These are phyloP conservation scores for Lindbergichthys nudifrons DNA, from an alignment of 2,797 vertebrate genomes.

Conservation along the genomic window DNA sequence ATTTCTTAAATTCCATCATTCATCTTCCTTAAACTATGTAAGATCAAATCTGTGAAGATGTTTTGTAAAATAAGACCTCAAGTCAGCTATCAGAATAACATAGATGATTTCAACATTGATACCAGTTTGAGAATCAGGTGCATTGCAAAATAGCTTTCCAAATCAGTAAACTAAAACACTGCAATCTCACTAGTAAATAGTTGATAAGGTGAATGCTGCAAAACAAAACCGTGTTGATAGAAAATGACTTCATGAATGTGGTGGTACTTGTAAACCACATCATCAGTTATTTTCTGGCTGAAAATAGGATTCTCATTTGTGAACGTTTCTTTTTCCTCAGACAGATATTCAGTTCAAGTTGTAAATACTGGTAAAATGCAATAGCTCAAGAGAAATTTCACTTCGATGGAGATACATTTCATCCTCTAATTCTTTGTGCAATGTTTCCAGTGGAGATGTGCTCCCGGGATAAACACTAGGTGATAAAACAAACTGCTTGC, in stretches of 20 bases:
- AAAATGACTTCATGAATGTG: slow-evolving; percentile 6
- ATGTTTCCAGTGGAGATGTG: slow-evolving; percentile 62
- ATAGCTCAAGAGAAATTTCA: slow-evolving; percentile 24
- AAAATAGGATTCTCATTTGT: slow-evolving; percentile 16
- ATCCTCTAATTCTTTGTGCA: slow-evolving; percentile 58
- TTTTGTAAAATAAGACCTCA: neutral
- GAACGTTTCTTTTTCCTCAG: neutral
- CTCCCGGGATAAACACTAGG: slow-evolving; percentile 76
- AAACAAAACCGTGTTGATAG: slow-evolving; percentile 26
- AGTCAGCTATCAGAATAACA: neutral
- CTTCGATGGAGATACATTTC: slow-evolving; percentile 67
- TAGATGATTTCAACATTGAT: neutral
- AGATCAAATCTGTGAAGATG: neutral
- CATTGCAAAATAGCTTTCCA: slow-evolving; percentile 9
- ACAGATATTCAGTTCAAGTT: slow-evolving; percentile 9
- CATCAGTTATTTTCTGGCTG: slow-evolving; percentile 22
- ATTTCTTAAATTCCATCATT: neutral
- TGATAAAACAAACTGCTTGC: slow-evolving; percentile 50
- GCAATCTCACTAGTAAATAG: slow-evolving; percentile 26
- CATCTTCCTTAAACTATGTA: slow-evolving; percentile 4
- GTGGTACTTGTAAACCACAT: slow-evolving; percentile 15
- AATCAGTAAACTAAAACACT: neutral
- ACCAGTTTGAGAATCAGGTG: neutral
- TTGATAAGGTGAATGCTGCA: slow-evolving; percentile 13
- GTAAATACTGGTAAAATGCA: slow-evolving; percentile 27